Evolutionary conservation across 2,113 vertebrate genomes (phyloP).

Genomic region (Salvelinus sp.): DNA sequence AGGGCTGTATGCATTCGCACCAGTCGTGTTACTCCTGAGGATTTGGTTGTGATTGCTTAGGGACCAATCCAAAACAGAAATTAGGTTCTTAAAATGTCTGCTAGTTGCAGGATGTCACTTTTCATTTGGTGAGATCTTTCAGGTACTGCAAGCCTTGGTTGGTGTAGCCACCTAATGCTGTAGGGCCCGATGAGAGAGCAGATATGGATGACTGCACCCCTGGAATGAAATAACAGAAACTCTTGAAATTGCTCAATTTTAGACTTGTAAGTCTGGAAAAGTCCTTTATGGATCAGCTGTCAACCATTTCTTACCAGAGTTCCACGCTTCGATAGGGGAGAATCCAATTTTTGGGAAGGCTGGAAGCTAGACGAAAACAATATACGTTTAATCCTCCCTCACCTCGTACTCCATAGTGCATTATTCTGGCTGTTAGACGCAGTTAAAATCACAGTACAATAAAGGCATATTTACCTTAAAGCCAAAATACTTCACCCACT

Average conservation of each 20-base stretch:
- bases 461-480: constrained; percentile 74
- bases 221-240: constrained; percentile 54
- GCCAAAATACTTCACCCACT: constrained; percentile 86
- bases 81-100: constrained; percentile 21
- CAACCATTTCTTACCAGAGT: constrained; percentile 80
- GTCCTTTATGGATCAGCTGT: background rate
- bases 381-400: background rate
- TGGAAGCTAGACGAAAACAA: constrained; percentile 74
- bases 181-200: constrained; percentile 82
- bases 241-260: no score
- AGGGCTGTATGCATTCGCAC: background rate
- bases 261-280: no score
- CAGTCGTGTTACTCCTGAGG: constrained; percentile 32
- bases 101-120: background rate
- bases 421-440: background rate
- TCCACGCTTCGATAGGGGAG: constrained; percentile 81
- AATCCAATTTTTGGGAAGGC: constrained; percentile 82
- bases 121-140: constrained; percentile 82
- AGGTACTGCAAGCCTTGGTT: constrained; percentile 80
- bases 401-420: background rate
- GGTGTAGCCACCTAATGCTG: constrained; percentile 77
- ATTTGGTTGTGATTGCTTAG: constrained; percentile 20
- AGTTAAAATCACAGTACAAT: background rate
- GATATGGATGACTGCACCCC: constrained; percentile 82
- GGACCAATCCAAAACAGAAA: constrained; percentile 39